These are phyloP conservation scores for Chloroceryle aenea DNA, from an alignment of 2,113 vertebrate species.

Conservation along the genomic window DNA sequence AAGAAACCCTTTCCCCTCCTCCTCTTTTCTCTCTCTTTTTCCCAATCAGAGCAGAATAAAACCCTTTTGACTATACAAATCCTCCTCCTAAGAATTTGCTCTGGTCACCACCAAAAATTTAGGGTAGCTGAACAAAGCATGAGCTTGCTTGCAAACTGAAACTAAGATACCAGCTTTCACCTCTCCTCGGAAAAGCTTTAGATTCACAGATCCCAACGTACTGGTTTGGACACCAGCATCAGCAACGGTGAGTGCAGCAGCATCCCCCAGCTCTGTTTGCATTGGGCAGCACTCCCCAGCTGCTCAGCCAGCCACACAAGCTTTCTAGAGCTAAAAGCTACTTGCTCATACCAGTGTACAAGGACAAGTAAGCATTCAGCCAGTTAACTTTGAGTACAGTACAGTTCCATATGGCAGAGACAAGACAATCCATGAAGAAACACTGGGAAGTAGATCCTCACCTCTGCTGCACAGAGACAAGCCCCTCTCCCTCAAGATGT, in stretches of 20 bases:
- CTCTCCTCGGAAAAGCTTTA: neutral
- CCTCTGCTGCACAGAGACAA: neutral
- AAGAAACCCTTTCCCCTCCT: neutral
- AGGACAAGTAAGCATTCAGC: neutral
- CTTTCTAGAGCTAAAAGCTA: neutral
- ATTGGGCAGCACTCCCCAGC: neutral
- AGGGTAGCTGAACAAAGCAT: neutral
- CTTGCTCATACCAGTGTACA: neutral
- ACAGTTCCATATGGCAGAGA: neutral
- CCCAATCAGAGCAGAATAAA: neutral
- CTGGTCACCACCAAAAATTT: neutral
- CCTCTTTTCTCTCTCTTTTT: neutral
- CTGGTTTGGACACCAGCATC: neutral
- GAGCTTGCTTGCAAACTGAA: neutral
- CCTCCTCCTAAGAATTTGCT: neutral
- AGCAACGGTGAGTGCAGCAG: neutral
- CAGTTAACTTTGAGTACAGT: neutral
- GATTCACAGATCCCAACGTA: neutral
- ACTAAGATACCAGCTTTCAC: neutral
- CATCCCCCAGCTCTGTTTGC: neutral
- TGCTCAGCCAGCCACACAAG: neutral
- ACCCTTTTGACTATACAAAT: neutral
- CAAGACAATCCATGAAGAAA: neutral
- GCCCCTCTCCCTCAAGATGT: neutral
- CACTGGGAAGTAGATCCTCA: neutral